Evolutionary conservation across 2,113 vertebrate genomes (phyloP), one percentile per base, ranked within the genome.

Genomic region (Corythornis vintsioides): DNA sequence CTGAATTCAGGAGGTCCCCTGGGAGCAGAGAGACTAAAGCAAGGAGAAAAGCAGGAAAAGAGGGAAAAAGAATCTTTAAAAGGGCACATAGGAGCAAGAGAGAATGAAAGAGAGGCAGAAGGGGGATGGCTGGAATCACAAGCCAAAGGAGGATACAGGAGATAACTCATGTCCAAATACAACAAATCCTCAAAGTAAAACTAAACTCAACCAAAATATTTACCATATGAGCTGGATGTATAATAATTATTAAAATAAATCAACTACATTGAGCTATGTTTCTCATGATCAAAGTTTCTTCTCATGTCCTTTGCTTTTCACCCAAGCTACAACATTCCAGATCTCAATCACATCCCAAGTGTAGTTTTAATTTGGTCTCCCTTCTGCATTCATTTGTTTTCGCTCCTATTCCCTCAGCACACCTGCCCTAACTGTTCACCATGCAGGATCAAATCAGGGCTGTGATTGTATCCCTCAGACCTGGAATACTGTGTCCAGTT

Each of bases 381-480:
- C 11, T 70, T 38, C 33, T 47, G 7, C 13, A 21, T 17, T 43
- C 2, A 0, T 57, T 69, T 85, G 31, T 4, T 65, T 88, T 50
- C 12, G 22, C 43, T 82, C 40, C 45, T 52, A 24, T 56, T 67
- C 19, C 53, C 83, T 56, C 63, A 95, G 48, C 47, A 78, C n/a
- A 66, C 28, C 13, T 40, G 29, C 73, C 67, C 56, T 43, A 48
- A 4, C 28, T 0, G 0, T 7, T 72, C 40, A 15, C 6, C 59
- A 33, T 45, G 25, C 35, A 83, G 69, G 60, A 91, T 52, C 90
- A 83, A 47, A 56, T 5, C 0, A 2, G 40, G 69, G 57, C 79
- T 83, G 43, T 22, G 52, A 22, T 48, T 29, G 35, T 40, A 22
- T 66, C 57, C 70, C 80, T 64, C 24, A 14, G 53, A 38, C 38